Base-by-base conservation (phyloP, 2,888 invertebrate species). In the Drosophila histrio region DNA sequence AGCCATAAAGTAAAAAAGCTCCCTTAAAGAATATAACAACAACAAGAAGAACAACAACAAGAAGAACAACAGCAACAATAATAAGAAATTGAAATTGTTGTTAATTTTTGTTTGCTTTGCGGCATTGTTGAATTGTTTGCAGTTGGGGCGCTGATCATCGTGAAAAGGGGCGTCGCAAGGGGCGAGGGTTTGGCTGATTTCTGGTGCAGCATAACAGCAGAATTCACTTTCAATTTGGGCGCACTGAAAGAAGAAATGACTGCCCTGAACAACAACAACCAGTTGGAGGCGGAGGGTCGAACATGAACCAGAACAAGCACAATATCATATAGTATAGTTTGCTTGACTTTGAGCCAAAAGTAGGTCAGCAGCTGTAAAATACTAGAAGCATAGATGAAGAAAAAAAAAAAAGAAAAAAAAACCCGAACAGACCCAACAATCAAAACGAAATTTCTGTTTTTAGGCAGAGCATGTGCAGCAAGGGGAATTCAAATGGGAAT, bases 341-440 rank as follows among this genome's bases (percentile, higher is more conserved):
- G 82, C 86, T 85, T 85, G 82, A 83, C 82, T 83, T 83, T 85
- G 79, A 56, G 77, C 69, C 39, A 81, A 41, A 59, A 85, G 69
- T 83, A 82, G 82, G 82, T 83, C 82, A 85, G 79, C 86, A 83
- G 82, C 86, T 83, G 82, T 75, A 83, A 79, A 85, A 83, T 74
- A n/a, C n/a, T n/a, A 74, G 65, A 74, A 54, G 65, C 58, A 56
- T 52, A 73, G 61, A 30, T 56, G 78, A 79, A 56, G 39, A 52
- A 61, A n/a, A 68, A 39, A 38, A 59, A 39, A 30, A 26, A 15
- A 3, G 26, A 26, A 13, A 28, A 56, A 24, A 22, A 21, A 3
- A 32, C n/a, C n/a, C n/a, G 13, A 9, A 49, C 43, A 57, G 30
- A 30, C 30, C 58, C 32, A 53, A 43, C 56, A 68, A 65, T 57